Evolutionary conservation across 2,888 invertebrate species (phyloP).

Genomic region (Agrilus cyanescens): DNA sequence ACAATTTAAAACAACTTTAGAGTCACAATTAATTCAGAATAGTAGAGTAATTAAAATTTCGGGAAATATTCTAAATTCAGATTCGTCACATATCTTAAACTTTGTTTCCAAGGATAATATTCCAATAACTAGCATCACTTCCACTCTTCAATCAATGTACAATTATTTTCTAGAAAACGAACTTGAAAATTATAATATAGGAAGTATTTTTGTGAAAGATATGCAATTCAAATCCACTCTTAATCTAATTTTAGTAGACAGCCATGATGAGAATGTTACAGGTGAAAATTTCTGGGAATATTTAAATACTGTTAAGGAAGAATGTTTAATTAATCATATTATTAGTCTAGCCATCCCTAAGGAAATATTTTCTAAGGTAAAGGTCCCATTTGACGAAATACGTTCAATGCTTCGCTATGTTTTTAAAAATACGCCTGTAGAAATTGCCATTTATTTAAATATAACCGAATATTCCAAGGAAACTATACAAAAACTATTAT

Average conservation of each 20-base stretch:
- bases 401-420: constrained; percentile 5
- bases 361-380: neutral
- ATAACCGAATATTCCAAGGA: neutral
- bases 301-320: constrained; percentile 1
- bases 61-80: too few species aligned
- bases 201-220: too few species aligned
- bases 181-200: too few species aligned
- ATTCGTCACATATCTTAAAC: too few species aligned
- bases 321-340: constrained; percentile 1
- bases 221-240: neutral
- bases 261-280: constrained; percentile 1
- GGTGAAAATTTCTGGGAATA: constrained; percentile 4
- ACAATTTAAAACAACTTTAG: constrained; percentile 12
- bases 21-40: too few species aligned
- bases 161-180: too few species aligned
- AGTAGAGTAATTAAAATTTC: too few species aligned
- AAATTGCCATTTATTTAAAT: constrained; percentile 5
- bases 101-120: too few species aligned
- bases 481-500: neutral
- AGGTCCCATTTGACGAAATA: constrained; percentile 2
- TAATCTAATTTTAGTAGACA: constrained; percentile 1
- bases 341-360: constrained; percentile 1
- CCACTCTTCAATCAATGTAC: too few species aligned
- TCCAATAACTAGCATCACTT: too few species aligned
- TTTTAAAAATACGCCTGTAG: constrained; percentile 3